Evolutionary conservation across 2,113 vertebrate species (phyloP), one percentile per base, ranked within the genome.

Genomic region (Capreolus pygargus): DNA sequence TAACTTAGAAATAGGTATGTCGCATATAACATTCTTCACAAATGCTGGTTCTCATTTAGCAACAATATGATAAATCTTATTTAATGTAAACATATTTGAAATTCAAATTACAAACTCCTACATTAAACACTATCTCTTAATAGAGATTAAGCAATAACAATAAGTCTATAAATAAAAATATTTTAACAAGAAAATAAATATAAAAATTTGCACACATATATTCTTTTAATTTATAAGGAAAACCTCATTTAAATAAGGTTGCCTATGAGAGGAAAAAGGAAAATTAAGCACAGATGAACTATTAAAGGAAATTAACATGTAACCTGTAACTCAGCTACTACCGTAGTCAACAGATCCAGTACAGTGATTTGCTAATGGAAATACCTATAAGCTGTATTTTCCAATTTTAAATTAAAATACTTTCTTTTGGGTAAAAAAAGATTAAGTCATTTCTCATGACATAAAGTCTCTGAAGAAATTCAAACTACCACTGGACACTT

Each of bases 1-100:
- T 1, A 91, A 94, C 28, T 89, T 76, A 10, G 58, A 93, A 93
- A 43, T 1, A 54, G 9, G 11, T 33, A 86, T 9, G 36, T 4
- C 52, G 79, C 1, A 2, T 5, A 23, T 19, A n/a, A 45, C 10
- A 36, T 43, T 64, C 47, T 85, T 45, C 21, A 45, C 78, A 61
- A 55, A 89, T 9, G 39, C 25, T 21, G 9, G 52, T 70, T 83
- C 36, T 33, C n/a, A 96, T 55, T 81, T 1, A 7, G 0, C 97
- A 47, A 50, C 84, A 97, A 96, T 30, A 98, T 25, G 95, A 60
- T 88, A 95, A 94, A 58, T 93, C 47, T 86, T 91, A 97, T 45
- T 93, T 79, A 28, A 95, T 39, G 39, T 25, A 76, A 97, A 93
- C 92, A 97, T 54, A 16, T 15, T 70, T 98, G 91, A 96, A 89